Evolutionary conservation across 2,888 invertebrate genomes (phyloP).

Genomic region (Drosophila testacea): DNA sequence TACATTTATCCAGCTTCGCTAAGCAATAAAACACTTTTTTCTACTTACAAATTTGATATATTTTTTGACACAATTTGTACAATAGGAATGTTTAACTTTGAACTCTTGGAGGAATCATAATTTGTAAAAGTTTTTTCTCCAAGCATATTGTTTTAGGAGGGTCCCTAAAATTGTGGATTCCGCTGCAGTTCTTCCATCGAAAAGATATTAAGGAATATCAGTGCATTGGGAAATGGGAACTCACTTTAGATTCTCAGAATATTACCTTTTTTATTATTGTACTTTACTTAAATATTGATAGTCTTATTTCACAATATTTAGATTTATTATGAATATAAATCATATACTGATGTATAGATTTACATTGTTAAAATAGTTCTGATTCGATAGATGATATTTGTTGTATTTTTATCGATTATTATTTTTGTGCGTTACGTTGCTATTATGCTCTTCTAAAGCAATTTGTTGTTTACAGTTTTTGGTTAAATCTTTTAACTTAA

Average conservation of each 20-base stretch:
- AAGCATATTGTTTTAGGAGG: too few relatives aligned
- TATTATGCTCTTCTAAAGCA: constrained; percentile 24
- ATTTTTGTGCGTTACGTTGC: constrained; percentile 43
- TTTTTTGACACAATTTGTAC: background rate
- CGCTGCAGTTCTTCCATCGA: too few relatives aligned
- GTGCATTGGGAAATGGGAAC: background rate
- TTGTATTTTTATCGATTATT: constrained; percentile 4
- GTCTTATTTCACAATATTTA: background rate
- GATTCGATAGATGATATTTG: constrained; percentile 6
- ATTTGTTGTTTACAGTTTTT: constrained; percentile 44
- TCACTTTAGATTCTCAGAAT: background rate
- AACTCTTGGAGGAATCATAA: background rate
- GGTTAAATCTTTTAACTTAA: constrained; percentile 57
- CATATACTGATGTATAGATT: background rate
- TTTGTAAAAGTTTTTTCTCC: too few relatives aligned
- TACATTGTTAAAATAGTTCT: background rate
- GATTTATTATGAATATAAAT: background rate
- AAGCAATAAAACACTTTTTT: constrained; percentile 1
- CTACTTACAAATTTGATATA: constrained; percentile 5
- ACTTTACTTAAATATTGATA: constrained; percentile 3
- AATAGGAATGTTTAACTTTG: background rate
- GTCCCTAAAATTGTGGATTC: too few relatives aligned
- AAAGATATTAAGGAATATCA: background rate
- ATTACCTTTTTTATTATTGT: constrained; percentile 6
- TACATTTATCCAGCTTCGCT: constrained; percentile 10